Percentiles rank a stretch among this genome's conserved stretches.
These are phyloP conservation scores for Gastrophysa polygoni DNA, from an alignment of 2,888 invertebrate species.

Conservation along the genomic window DNA sequence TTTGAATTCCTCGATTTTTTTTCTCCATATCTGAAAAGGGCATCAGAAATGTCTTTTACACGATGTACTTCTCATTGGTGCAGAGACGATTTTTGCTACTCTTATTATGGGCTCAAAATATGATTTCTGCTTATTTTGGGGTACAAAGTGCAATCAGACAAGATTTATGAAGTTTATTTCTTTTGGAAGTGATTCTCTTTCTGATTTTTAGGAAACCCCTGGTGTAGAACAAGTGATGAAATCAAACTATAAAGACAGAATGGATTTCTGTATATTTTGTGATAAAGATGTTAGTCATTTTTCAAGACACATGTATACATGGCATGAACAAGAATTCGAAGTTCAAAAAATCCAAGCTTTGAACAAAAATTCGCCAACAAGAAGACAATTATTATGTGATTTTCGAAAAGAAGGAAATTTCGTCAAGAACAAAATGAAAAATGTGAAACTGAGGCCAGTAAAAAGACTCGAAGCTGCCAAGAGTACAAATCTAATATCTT, in stretches of 20 bases:
- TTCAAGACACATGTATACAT: slow-evolving; percentile 1
- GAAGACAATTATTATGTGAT: not conserved
- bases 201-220: not conserved
- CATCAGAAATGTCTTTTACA: no score
- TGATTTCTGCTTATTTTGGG: no score
- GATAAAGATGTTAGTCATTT: slow-evolving; percentile 12
- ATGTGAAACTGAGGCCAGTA: not conserved
- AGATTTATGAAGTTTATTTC: no score
- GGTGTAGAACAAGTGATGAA: not conserved
- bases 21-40: no score
- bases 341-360: slow-evolving; percentile 7
- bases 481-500: not conserved
- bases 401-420: slow-evolving; percentile 4
- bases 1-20: no score
- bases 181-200: no score
- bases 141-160: no score
- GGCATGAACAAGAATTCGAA: slow-evolving; percentile 3
- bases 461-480: not conserved
- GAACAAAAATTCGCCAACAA: not conserved
- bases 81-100: no score
- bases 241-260: slow-evolving; percentile 3
- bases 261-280: slow-evolving; percentile 1
- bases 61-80: no score
- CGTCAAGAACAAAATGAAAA: not conserved
- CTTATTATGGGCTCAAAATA: no score